Base-by-base conservation (phyloP, 1,140 invertebrate genomes). In the Sesamia nonagrioides region DNA sequence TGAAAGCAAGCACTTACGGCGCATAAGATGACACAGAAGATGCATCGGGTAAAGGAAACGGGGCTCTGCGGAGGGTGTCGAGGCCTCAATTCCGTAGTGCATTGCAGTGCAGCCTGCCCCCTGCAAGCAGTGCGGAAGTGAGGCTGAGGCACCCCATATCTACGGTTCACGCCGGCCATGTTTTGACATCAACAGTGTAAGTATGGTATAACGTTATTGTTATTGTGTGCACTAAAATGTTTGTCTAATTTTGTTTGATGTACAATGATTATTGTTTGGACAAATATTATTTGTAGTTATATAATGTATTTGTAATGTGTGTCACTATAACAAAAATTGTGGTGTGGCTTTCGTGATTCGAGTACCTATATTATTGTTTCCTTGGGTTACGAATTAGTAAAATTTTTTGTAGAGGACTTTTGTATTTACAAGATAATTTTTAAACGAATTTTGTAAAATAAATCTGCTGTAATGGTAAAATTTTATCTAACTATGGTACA, bases 121-220 rank as follows among this genome's bases (percentile, higher is more conserved):
- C 97, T 98, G 97, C 97, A 98, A 97, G 97, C 97, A 97, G 96
- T 97, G 97, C 97, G 97, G 97, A 97, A 97, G 96, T 98, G 97
- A 97, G 96, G 97, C 90, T 95, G 88, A 95, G 95, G 92, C 90
- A 94, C 90, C 90, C 89, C 86, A 90, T 91, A 85, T 77, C 90
- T 68, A 88, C 92, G 77, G 61, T 79, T 79, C 68, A 75, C 50
- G 58, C 37, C 81, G 79, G 6, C 3, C 27, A 27, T 9, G 21
- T 37, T 21, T 17, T 40, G 58, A 27, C 58, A 45, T 75, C 73
- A 75, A 60, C 63, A 69, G 11, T 11, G 66, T 50, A 42, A 69
- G 66, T 69, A 50, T 50, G 21, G 6, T 33, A 13, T 50, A 40
- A 5, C 9, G 61, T 42, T 42, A 63, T 58, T 58, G 21, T 66